Evolutionary conservation across 2,113 vertebrate genomes (phyloP), one percentile per base, ranked within the genome.

Genomic region (Polyodon spathula): DNA sequence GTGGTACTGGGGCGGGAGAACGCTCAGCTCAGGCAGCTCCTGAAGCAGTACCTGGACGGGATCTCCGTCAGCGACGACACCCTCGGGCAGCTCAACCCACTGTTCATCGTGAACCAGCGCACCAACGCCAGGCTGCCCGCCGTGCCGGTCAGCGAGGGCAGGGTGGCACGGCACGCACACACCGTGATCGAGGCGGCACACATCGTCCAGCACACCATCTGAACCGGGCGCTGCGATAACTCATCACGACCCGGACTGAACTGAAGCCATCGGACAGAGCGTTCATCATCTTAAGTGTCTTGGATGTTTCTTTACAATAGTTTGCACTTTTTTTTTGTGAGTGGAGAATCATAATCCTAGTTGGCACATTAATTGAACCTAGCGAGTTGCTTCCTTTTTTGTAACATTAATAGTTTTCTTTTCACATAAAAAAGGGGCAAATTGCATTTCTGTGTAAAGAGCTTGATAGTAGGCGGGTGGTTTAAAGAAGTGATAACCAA

Each of bases 21-120:
- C 41, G 38, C n/a, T 54, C 71, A 65, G 3, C 77, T 93, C 43
- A 71, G 73, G 16, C 41, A 67, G 38, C 72, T 87, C 62, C 84
- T 92, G 40, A 72, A 74, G 58, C 78, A 80, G 65, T 91, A 91
- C 70, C 73, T 94, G 71, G 76, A 76, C 0, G 82, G 84, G 61
- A 75, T 87, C 65, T 77, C 83, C 0, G 46, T 87, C 61, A 83
- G 17, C 5, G 75, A 73, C 2, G 81, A 86, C 11, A 72, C 76
- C 66, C 68, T 83, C 12, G 56, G 54, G 4, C 73, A 86, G 9
- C 71, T 70, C 37, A 83, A 79, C 4, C 71, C 83, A 0, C 71
- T 86, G 59, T 71, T 90, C 3, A 40, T 76, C 0, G 1, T 81
- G 39, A 63, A 78, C 40, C 58, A 54, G 48, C 71, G 63, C 9